Evolutionary conservation across 2,113 vertebrate genomes (phyloP).

Genomic region (Erythrocercus mccallii): DNA sequence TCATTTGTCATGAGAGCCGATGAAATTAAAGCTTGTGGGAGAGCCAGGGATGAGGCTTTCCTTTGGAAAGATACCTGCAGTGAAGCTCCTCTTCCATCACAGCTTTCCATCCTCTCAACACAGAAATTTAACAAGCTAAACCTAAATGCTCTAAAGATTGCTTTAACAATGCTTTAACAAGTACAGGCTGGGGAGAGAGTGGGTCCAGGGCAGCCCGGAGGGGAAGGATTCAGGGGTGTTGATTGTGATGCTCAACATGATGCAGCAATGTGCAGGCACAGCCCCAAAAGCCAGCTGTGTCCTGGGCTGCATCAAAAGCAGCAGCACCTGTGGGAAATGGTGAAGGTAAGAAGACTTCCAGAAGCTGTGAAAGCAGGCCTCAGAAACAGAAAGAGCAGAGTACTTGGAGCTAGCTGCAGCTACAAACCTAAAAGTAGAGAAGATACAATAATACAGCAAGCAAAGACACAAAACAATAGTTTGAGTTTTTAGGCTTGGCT

Average conservation of each 20-base stretch:
- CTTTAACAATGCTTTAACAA: background rate
- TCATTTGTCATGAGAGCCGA: background rate
- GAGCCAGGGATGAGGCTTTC: background rate
- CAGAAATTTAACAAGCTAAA: background rate
- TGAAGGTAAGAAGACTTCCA: background rate
- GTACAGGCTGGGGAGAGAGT: background rate
- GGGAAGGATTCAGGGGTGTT: background rate
- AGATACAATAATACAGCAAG: background rate
- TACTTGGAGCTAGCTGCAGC: background rate
- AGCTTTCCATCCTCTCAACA: background rate
- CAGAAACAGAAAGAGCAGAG: background rate
- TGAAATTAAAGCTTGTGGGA: background rate
- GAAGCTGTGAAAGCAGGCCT: background rate
- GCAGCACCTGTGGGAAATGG: background rate
- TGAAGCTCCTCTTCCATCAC: background rate
- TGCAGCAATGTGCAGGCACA: background rate
- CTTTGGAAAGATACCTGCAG: background rate
- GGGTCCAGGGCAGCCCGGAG: background rate
- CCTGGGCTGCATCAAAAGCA: background rate
- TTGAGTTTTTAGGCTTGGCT: background rate
- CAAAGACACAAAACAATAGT: background rate
- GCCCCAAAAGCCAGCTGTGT: background rate
- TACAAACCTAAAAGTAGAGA: background rate
- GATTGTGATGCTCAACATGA: background rate
- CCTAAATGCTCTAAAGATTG: background rate